Base-by-base conservation (phyloP, 2,888 invertebrate species). In the Priocnemis perturbator region DNA sequence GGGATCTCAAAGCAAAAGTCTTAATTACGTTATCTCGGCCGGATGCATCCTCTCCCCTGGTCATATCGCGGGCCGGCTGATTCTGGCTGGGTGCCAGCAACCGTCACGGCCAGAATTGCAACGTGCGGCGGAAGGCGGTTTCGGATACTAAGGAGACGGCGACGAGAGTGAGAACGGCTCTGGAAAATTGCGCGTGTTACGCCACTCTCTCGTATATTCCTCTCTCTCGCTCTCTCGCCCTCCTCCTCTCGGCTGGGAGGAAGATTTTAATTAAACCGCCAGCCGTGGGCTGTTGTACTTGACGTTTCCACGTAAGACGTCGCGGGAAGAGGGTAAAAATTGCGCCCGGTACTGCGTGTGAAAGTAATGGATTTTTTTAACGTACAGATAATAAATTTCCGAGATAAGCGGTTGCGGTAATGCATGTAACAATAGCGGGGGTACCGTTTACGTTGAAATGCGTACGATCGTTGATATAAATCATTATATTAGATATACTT, bases 1-100 rank as follows among this genome's bases (percentile, higher is more conserved):
- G 17, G 67, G 56, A 80, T 76, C 73, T 77, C 78, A 79, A 83
- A 79, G 80, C 76, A 71, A 79, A 79, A 77, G 76, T 82, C 84
- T 86, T 85, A 86, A 85, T 86, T 86, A 79, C 84, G 81, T 85
- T 83, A 86, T 84, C 83, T 79, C 81, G 78, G 79, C 74, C 77
- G 78, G 81, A 77, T 81, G 81, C 79, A 76, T 82, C 73, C 71
- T 74, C 71, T 71, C 58, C 59, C 60, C 72, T 64, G 77, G 78
- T 74, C 76, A 81, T 85, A 81, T 82, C 80, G 83, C 73, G 76
- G 60, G 67, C 57, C 59, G 76, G 67, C 70, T 79, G 74, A 77
- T 77, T 74, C 78, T 85, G 85, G 85, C 79, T 64, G 17, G 19
- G 58, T 20, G 80, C 84, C 85, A 85, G 78, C 60, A 78, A 79